These are phyloP conservation scores for Dreissena polymorpha DNA, from an alignment of 1,140 invertebrate genomes.

Conservation along the genomic window DNA sequence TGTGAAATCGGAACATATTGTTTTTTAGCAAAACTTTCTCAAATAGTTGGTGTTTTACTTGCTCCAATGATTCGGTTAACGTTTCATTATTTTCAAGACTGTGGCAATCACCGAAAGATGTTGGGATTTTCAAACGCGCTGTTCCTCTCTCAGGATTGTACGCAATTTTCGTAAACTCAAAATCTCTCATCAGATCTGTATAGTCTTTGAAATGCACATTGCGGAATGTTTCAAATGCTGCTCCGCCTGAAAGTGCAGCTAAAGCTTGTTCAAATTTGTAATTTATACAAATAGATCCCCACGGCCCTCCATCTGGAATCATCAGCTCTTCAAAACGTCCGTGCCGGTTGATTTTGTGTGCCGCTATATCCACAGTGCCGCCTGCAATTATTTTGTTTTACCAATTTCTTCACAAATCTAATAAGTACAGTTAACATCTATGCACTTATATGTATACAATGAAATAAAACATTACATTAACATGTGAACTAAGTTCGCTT, in stretches of 20 bases:
- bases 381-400: too few relatives aligned
- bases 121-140: too few relatives aligned
- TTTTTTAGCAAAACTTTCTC: too few relatives aligned
- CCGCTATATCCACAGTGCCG: slow-evolving; percentile 38
- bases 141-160: too few relatives aligned
- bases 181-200: slow-evolving; percentile 11
- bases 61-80: background rate
- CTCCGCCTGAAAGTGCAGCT: background rate
- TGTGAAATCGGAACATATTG: slow-evolving; percentile 11
- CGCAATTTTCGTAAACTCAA: slow-evolving; percentile 42
- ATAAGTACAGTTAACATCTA: too few relatives aligned
- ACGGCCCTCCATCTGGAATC: slow-evolving; percentile 30
- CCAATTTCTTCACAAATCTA: too few relatives aligned
- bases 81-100: slow-evolving; percentile 11
- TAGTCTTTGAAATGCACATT: slow-evolving; percentile 30
- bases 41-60: too few relatives aligned
- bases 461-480: too few relatives aligned
- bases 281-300: slow-evolving; percentile 21
- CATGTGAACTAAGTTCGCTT: too few relatives aligned
- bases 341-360: background rate
- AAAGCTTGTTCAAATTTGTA: slow-evolving; percentile 26
- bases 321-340: slow-evolving; percentile 33
- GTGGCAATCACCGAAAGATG: too few relatives aligned
- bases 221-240: slow-evolving; percentile 17
- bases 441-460: too few relatives aligned